Evolutionary conservation across 2,888 invertebrate genomes (phyloP).

Genomic region (Cataglyphis cursor): DNA sequence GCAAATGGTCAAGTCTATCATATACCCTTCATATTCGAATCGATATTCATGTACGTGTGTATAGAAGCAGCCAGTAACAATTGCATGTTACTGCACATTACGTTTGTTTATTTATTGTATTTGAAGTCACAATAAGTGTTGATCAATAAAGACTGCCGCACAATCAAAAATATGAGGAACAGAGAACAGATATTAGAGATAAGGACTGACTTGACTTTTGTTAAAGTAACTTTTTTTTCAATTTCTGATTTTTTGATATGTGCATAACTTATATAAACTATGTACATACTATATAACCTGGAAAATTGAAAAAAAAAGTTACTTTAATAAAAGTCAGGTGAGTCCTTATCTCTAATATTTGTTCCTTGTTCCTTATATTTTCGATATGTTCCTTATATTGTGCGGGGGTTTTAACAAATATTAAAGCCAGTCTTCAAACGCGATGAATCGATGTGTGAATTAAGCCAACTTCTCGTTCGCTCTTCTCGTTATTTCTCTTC

Average conservation of each 20-base stretch:
- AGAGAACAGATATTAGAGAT: too few relatives aligned
- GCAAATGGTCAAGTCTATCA: slow-evolving; percentile 2
- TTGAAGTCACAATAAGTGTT: slow-evolving; percentile 60
- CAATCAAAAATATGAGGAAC: too few relatives aligned
- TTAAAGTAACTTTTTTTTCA: too few relatives aligned
- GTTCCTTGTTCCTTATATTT: too few relatives aligned
- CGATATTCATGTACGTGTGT: not conserved
- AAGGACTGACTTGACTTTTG: too few relatives aligned
- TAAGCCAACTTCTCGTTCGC: slow-evolving; percentile 32
- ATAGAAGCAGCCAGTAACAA: not conserved
- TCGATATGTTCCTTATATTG: too few relatives aligned
- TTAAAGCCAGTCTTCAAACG: slow-evolving; percentile 64
- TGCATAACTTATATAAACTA: too few relatives aligned
- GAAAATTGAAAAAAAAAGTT: too few relatives aligned
- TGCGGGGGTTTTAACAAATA: slow-evolving; percentile 42
- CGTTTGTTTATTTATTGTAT: slow-evolving; percentile 8
- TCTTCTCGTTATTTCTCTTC: slow-evolving; percentile 6
- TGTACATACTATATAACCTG: too few relatives aligned
- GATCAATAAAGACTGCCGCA: slow-evolving; percentile 60
- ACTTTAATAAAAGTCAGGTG: too few relatives aligned
- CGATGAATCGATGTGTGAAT: slow-evolving; percentile 55
- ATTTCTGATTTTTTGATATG: too few relatives aligned
- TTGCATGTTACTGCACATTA: slow-evolving; percentile 17
- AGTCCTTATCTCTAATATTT: too few relatives aligned
- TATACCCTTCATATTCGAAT: slow-evolving; percentile 15